Evolutionary conservation across 2,888 invertebrate species (phyloP), one percentile per base, ranked within the genome.

Genomic region (Oscheius sp.): DNA sequence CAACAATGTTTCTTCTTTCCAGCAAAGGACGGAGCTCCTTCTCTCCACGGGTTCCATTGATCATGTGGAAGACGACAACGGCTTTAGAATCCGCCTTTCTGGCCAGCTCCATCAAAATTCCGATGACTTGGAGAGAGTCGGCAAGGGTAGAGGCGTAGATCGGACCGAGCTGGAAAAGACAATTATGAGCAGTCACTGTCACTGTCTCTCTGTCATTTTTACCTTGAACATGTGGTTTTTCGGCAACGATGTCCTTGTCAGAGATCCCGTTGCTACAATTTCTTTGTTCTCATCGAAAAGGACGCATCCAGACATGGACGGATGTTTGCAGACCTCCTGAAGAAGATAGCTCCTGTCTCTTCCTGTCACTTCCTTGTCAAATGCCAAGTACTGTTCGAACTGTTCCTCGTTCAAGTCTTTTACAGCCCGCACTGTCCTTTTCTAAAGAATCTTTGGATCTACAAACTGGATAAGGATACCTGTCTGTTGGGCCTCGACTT

Each of bases 241-340:
- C n/a, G 10, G n/a, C 21, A 33, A 11, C 37, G 47, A 42, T 1
- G 70, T 57, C 0, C 37, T 29, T 10, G 70, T 70, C 0, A 75
- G 62, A 11, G 74, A 73, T 29, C 77, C 77, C 21, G 74, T 76
- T 33, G 80, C 80, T 32, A 74, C 74, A 2, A 80, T 51, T 33
- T 77, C 78, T 2, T 72, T 66, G 2, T 63, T 32, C 50, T 63
- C 65, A 37, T 77, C 73, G 33, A 76, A 77, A 2, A 80, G 21
- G 2, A 78, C 76, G 0, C 72, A 32, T 53, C 76, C 77, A 9
- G 68, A 37, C 9, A 77, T 77, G 47, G 53, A 62, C 2, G 62
- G 48, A 3, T 77, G 66, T 4, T 55, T 60, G 42, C 76, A 75
- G 47, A 42, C 29, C 33, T 62, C 58, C 21, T 75, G 70, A 4